Percentiles rank a stretch among this genome's conserved stretches.
These are phyloP conservation scores for Meghimatium bilineatum DNA, from an alignment of 2,888 invertebrate genomes.

Conservation along the genomic window DNA sequence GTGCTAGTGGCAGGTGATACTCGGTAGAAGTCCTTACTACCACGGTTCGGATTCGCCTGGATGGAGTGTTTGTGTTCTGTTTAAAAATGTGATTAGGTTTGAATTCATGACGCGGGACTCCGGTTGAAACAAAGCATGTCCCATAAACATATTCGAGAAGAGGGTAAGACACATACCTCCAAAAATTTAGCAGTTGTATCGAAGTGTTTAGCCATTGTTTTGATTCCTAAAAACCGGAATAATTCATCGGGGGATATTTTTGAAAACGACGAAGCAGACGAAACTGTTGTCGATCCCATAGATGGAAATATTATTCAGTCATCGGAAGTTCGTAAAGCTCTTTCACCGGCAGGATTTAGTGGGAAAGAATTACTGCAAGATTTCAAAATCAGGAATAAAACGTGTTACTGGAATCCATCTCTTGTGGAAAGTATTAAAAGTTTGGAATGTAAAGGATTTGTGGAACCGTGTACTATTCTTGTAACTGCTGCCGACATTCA, in stretches of 20 bases:
- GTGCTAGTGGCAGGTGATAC: background rate
- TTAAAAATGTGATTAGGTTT: constrained; percentile 37
- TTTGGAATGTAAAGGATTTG: constrained; percentile 90
- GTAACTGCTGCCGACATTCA: constrained; percentile 92
- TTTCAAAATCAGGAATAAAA: constrained; percentile 92
- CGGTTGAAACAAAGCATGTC: constrained; percentile 36
- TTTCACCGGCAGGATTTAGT: constrained; percentile 52
- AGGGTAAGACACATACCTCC: constrained; percentile 35
- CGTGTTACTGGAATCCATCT: constrained; percentile 95
- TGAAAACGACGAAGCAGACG: constrained; percentile 37
- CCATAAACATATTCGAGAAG: constrained; percentile 40
- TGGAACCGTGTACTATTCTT: constrained; percentile 91
- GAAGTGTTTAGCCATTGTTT: constrained; percentile 68
- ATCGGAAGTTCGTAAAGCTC: constrained; percentile 41
- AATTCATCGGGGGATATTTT: background rate
- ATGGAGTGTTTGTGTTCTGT: constrained; percentile 2
- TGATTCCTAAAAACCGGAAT: constrained; percentile 55
- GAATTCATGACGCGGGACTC: constrained; percentile 33
- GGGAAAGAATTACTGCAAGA: constrained; percentile 94
- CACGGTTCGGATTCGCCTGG: background rate
- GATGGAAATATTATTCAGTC: constrained; percentile 36
- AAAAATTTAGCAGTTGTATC: constrained; percentile 62
- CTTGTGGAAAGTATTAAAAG: constrained; percentile 84
- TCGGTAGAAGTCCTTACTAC: background rate
- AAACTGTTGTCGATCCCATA: constrained; percentile 16